Evolutionary conservation across 1,140 invertebrate genomes (phyloP), one percentile per base, ranked within the genome.

Genomic region (Batillaria attramentaria): DNA sequence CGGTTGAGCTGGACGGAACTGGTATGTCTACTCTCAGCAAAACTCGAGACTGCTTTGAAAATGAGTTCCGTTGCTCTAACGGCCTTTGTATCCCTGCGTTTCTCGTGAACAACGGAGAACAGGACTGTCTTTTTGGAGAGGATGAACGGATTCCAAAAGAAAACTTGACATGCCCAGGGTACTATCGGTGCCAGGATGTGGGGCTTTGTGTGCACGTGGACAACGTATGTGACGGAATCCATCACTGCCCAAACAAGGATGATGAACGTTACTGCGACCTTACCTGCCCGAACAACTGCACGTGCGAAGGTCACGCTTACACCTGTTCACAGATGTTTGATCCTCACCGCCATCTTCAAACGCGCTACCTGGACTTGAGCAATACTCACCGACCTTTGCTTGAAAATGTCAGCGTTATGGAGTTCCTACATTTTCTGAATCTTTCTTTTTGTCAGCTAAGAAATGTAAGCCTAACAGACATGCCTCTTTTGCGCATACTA

Each of bases 251-350:
- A 3, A 35, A 70, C 41, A 42, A 66, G 20, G 78, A 79, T 60
- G 78, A 79, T 31, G 78, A 79, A 41, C 72, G 54, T 3, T 62
- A 69, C 37, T 79, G 78, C 33, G 28, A 79, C 72, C 18, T 70
- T 1, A 69, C 78, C 0, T 79, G 72, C 37, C 78, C 78, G 10
- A 31, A 42, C 0, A 46, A 13, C 46, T 79, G 78, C 43, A n/a
- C 28, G 43, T 75, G 78, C 24, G 28, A 65, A 57, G 50, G 73
- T 5, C 57, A 57, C 39, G 72, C 73, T n/a, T 74, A 31, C 39
- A 70, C 72, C 0, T 79, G 78, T 20, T 50, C 35, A 0, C 24
- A 20, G 18, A 16, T 54, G 3, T 66, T 66, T n/a, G 65, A 65
- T 24, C 28, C 70, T 16, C 42, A 24, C 24, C n/a, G 35, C 0